Base-by-base conservation (phyloP, 2,113 vertebrate genomes). In the Probosciger aterrimus region DNA sequence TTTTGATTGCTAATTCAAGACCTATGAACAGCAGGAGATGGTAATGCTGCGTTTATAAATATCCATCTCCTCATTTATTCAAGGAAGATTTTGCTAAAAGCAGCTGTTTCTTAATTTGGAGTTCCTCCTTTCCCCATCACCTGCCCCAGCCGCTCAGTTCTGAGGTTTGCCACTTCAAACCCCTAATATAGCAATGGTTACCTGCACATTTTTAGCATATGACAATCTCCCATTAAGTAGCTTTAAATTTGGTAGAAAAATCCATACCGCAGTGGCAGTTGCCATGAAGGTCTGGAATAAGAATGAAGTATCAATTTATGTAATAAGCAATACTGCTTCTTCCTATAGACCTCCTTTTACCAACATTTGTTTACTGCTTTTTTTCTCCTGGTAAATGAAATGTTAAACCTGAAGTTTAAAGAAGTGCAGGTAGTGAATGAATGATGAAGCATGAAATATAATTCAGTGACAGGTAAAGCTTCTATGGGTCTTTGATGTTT, bases 11-110 rank as follows among this genome's bases (percentile, higher is more conserved):
- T 53, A 70, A 87, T 64, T 87, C 43, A 33, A 86, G 68, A 70
- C 31, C 55, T 47, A 28, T 37, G 65, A 93, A 60, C 62, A 83
- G 83, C 9, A 73, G 70, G 80, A 89, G 31, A 82, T 22, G 47
- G 49, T 24, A 81, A 83, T 86, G 60, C 37, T 92, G 65, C 16
- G 6, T 82, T 94, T 95, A 92, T 90, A 69, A 95, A 92, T 86
- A 95, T 57, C 53, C 49, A 59, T 15, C 50, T 92, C 33, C 35
- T 89, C 74, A 60, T 2, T 53, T 49, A 65, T 87, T 90, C 74
- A 68, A 82, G 62, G 70, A 95, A 73, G 78, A 70, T 41, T 37
- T 79, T 9, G 14, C 67, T 69, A 86, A 88, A 93, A 88, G 60
- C 62, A 76, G 73, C 50, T 82, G 59, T 22, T 86, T 77, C 64